phyloP scores from a whole-genome alignment of 2,797 vertebrate genomes.

The Eulemur albifrons region DNA sequence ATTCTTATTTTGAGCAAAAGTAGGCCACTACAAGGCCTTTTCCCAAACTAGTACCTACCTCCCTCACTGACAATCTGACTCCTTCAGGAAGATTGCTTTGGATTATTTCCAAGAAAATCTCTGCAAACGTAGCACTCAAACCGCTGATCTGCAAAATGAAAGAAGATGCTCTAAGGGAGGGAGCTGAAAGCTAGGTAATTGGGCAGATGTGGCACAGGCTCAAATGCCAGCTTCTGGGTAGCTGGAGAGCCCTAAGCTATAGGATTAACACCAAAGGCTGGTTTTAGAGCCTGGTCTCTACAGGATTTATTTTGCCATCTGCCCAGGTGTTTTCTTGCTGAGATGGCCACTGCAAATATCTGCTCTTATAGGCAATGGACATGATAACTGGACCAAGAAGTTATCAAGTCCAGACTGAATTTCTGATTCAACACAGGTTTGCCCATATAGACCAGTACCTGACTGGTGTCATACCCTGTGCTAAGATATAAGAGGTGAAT shows the following conservation, averaged over 20 bases:
- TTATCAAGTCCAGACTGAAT: slow-evolving; percentile 15
- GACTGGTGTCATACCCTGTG: background rate
- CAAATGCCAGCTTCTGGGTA: slow-evolving; percentile 14
- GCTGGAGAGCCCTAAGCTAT: background rate
- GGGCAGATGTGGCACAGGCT: background rate
- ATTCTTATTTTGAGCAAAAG: slow-evolving; percentile 22
- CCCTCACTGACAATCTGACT: slow-evolving; percentile 88
- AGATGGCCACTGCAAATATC: background rate
- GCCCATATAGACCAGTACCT: background rate
- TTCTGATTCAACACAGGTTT: slow-evolving; percentile 37
- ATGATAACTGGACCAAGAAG: slow-evolving; percentile 19
- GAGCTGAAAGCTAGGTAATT: background rate
- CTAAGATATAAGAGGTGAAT: background rate
- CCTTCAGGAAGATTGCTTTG: slow-evolving; percentile 94
- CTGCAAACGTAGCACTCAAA: slow-evolving; percentile 86
- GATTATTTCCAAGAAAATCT: slow-evolving; percentile 90
- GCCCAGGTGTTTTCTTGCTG: background rate
- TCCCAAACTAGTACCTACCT: slow-evolving; percentile 83
- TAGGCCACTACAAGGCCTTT: background rate
- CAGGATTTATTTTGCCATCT: slow-evolving; percentile 7
- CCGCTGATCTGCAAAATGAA: slow-evolving; percentile 85
- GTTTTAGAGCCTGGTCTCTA: background rate
- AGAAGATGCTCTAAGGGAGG: slow-evolving; percentile 1
- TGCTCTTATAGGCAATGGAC: background rate
- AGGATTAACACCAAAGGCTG: background rate